A percentile compares a stretch with the other conserved stretches of the same genome.
phyloP scores from a whole-genome alignment of 2,797 vertebrate genomes.

The Coreius guichenoti region DNA sequence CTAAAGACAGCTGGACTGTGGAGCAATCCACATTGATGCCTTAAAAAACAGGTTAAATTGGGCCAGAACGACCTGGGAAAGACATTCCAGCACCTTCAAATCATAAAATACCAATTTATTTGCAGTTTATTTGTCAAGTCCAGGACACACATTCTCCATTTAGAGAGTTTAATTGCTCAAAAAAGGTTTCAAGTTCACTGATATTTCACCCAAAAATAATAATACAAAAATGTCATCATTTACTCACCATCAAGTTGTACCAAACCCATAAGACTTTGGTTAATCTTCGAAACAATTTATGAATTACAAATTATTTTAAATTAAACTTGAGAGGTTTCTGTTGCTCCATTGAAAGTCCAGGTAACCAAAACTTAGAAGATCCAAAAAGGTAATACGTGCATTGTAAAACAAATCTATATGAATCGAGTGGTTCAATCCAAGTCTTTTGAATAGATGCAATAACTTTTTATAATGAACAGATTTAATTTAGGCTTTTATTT shows the following conservation, averaged over 20 bases:
- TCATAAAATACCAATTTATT: neutral
- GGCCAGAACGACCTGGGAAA: neutral
- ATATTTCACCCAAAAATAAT: neutral
- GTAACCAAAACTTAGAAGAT: neutral
- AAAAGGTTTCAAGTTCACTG: neutral
- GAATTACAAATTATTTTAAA: neutral
- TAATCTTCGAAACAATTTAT: neutral
- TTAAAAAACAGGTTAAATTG: constrained; percentile 29
- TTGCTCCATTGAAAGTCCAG: neutral
- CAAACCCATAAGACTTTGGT: neutral
- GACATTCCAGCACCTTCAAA: neutral
- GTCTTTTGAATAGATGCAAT: neutral
- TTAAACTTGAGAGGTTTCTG: neutral
- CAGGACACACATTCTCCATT: constrained; percentile 15
- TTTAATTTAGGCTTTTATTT: neutral
- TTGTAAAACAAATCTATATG: neutral
- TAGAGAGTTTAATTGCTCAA: neutral
- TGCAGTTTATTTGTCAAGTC: constrained; percentile 1
- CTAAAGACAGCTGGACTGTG: constrained; percentile 52
- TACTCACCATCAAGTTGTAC: too few species aligned
- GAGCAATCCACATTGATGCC: constrained; percentile 37
- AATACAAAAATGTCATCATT: neutral
- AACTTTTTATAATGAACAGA: neutral
- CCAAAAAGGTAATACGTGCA: neutral
- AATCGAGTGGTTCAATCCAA: neutral